Evolutionary conservation across 1,140 invertebrate genomes (phyloP).

Genomic region (Heterodera carotae): DNA sequence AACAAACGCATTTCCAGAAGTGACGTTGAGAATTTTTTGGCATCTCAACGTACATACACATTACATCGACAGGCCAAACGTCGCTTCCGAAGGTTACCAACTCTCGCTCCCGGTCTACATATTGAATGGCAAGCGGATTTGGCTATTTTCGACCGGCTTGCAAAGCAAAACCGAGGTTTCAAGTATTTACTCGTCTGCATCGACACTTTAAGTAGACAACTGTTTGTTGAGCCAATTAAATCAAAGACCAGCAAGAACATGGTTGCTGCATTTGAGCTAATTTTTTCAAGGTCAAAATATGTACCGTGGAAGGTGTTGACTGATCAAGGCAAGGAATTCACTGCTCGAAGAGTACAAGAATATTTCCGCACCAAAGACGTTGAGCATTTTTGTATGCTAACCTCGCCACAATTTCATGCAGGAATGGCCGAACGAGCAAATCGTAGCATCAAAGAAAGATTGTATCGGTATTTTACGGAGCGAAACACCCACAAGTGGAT

Average conservation of each 20-base stretch:
- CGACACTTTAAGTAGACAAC: constrained; percentile 41
- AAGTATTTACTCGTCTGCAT: constrained; percentile 43
- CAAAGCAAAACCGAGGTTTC: constrained; percentile 21
- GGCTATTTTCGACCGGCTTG: constrained; percentile 36
- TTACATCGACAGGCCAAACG: constrained; percentile 21
- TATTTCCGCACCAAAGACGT: constrained; percentile 40
- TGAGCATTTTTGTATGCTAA: constrained; percentile 3
- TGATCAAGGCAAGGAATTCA: constrained; percentile 45
- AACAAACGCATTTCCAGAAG: constrained; percentile 8
- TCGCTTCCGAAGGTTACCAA: constrained; percentile 26
- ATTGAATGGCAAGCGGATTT: constrained; percentile 49
- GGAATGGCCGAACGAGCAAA: constrained; percentile 46
- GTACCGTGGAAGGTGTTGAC: constrained; percentile 40
- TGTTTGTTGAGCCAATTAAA: constrained; percentile 45
- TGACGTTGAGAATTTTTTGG: constrained; percentile 38
- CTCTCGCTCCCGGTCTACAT: constrained; percentile 30
- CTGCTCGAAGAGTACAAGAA: constrained; percentile 11
- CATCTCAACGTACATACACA: constrained; percentile 36
- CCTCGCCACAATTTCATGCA: constrained; percentile 46
- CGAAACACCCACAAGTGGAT: constrained; percentile 38
- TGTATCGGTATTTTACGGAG: constrained; percentile 47
- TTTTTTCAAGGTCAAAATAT: constrained; percentile 10
- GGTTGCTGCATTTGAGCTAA: constrained; percentile 32
- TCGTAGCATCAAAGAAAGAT: constrained; percentile 39
- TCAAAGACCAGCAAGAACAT: constrained; percentile 27